Percentiles rank a stretch among this genome's conserved stretches.
phyloP scores from a whole-genome alignment of 2,113 vertebrate species.

The Nothocercus julius region DNA sequence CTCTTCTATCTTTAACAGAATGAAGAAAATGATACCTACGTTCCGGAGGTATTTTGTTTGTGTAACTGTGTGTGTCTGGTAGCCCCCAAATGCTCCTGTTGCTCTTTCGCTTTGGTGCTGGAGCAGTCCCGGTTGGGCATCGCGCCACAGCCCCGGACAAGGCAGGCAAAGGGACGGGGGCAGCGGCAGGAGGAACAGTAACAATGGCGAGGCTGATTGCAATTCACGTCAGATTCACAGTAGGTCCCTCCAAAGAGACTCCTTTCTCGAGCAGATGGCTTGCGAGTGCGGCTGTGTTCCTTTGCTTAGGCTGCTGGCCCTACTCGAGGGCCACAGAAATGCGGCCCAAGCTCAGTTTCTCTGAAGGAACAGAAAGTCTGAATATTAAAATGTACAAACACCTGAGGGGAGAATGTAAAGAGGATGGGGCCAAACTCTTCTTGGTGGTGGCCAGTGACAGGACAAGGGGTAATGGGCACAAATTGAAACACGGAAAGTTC shows the following conservation, averaged over 20 bases:
- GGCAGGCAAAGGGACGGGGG: not conserved
- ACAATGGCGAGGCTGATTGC: not conserved
- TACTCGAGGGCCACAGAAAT: not conserved
- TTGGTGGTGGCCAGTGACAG: too few relatives aligned
- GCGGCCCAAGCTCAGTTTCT: not conserved
- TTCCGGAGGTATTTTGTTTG: not conserved
- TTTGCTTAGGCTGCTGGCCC: not conserved
- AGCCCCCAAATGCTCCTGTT: rapidly evolving
- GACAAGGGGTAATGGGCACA: too few relatives aligned
- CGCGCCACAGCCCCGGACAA: rapidly evolving
- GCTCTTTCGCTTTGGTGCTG: not conserved
- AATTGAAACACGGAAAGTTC: too few relatives aligned
- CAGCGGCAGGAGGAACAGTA: rapidly evolving
- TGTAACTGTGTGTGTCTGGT: not conserved
- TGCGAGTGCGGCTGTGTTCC: not conserved
- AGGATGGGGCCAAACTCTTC: too few relatives aligned
- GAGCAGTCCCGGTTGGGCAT: not conserved
- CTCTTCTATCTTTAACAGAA: rapidly evolving
- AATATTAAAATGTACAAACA: too few relatives aligned
- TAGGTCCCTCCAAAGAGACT: not conserved
- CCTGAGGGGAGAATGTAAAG: too few relatives aligned
- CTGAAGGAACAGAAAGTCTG: not conserved
- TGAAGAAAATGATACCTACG: rapidly evolving
- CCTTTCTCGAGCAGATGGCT: not conserved
- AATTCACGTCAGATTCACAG: not conserved